phyloP scores from a whole-genome alignment of 2,888 invertebrate species.

The Cetonia aurata region DNA sequence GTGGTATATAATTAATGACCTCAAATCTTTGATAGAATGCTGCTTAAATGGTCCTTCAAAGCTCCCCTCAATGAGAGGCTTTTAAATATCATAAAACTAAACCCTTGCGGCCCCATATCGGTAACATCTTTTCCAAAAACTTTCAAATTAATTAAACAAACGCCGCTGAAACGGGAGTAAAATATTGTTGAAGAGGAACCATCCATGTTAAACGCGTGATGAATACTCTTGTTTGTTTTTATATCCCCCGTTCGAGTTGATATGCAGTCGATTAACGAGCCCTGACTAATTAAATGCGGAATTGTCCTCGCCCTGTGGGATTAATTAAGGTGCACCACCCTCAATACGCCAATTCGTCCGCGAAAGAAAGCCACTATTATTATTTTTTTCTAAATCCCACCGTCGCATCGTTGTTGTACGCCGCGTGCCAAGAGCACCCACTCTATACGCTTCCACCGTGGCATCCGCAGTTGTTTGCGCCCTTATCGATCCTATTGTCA shows the following conservation, averaged over 20 bases:
- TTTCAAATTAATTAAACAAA: slow-evolving; percentile 23
- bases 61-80: too few species aligned
- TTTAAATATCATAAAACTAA: too few species aligned
- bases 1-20: too few species aligned
- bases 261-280: slow-evolving; percentile 32
- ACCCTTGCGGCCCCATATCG: neutral
- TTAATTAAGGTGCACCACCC: slow-evolving; percentile 32
- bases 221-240: slow-evolving; percentile 29
- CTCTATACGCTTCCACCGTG: neutral
- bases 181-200: neutral
- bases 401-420: neutral
- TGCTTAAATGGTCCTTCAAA: too few species aligned
- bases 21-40: too few species aligned
- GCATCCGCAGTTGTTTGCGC: slow-evolving; percentile 15
- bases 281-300: slow-evolving; percentile 37
- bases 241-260: slow-evolving; percentile 23
- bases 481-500: slow-evolving; percentile 36
- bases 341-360: slow-evolving; percentile 20
- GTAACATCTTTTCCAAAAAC: neutral
- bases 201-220: neutral
- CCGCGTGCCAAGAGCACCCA: neutral
- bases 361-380: slow-evolving; percentile 35
- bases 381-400: slow-evolving; percentile 21
- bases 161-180: neutral
- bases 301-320: slow-evolving; percentile 34